Evolutionary conservation across 2,113 vertebrate genomes (phyloP).

Genomic region (Corynorhinus townsendii): DNA sequence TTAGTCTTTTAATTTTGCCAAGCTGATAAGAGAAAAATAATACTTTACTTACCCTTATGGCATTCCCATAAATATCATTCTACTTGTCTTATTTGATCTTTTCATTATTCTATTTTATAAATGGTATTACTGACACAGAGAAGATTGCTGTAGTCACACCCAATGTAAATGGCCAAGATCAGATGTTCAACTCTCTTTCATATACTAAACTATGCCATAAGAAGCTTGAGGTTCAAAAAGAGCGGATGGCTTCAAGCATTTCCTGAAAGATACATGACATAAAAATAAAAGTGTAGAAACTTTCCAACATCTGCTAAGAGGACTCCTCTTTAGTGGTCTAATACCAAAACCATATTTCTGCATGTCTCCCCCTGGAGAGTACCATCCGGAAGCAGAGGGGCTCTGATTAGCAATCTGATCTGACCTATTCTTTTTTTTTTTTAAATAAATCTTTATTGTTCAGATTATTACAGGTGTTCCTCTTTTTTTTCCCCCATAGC

Average conservation of each 20-base stretch:
- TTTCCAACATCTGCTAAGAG: conserved; percentile 50
- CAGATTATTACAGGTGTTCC: no score
- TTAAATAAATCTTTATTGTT: no score
- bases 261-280: background rate
- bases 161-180: background rate
- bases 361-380: conserved; percentile 16
- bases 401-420: conserved; percentile 42
- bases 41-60: background rate
- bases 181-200: background rate
- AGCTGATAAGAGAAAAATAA: conserved; percentile 8
- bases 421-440: background rate
- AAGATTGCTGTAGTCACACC: background rate
- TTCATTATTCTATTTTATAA: conserved; percentile 30
- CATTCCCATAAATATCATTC: background rate
- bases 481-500: no score
- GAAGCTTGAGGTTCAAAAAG: background rate
- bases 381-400: background rate
- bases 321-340: conserved; percentile 42
- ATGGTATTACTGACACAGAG: background rate
- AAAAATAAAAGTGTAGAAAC: background rate
- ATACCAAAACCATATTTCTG: conserved; percentile 50
- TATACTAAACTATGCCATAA: background rate
- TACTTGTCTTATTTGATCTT: conserved; percentile 15
- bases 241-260: background rate
- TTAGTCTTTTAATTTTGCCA: background rate